phyloP scores from a whole-genome alignment of 2,888 invertebrate genomes.

The Eupithecia subfuscata region DNA sequence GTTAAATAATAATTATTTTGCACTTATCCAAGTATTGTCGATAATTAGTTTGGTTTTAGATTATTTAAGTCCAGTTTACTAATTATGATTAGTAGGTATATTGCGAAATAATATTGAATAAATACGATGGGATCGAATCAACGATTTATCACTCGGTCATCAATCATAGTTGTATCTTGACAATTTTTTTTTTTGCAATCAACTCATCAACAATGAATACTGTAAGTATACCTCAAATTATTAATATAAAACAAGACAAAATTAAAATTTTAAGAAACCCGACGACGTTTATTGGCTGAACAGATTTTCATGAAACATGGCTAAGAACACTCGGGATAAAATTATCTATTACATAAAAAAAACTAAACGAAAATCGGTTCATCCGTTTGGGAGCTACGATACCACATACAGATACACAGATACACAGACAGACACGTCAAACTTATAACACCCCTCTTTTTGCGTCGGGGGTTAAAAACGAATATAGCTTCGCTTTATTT shows the following conservation, averaged over 20 bases:
- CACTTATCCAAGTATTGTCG: slow-evolving; percentile 22
- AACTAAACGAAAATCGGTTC: too few relatives aligned
- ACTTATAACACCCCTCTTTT: too few relatives aligned
- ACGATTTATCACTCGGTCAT: neutral
- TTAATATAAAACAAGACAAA: too few relatives aligned
- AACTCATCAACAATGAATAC: slow-evolving; percentile 30
- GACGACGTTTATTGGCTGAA: too few relatives aligned
- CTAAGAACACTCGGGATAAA: too few relatives aligned
- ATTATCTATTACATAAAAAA: too few relatives aligned
- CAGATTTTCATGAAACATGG: too few relatives aligned
- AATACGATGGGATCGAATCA: neutral
- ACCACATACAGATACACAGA: too few relatives aligned
- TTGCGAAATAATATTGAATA: slow-evolving; percentile 6
- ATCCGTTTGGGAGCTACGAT: too few relatives aligned
- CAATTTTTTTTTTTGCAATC: neutral
- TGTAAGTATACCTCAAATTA: slow-evolving; percentile 20
- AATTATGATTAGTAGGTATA: slow-evolving; percentile 24
- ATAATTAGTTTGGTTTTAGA: slow-evolving; percentile 20
- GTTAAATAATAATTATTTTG: slow-evolving; percentile 24
- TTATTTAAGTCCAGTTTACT: slow-evolving; percentile 28
- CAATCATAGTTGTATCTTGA: slow-evolving; percentile 6
- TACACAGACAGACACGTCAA: too few relatives aligned
- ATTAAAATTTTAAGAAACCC: too few relatives aligned
- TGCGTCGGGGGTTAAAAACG: too few relatives aligned
- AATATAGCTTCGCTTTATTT: neutral